A percentile compares a stretch with the other conserved stretches of the same genome.
phyloP scores from a whole-genome alignment of 2,888 invertebrate species.

The Crepidodera aurea region DNA sequence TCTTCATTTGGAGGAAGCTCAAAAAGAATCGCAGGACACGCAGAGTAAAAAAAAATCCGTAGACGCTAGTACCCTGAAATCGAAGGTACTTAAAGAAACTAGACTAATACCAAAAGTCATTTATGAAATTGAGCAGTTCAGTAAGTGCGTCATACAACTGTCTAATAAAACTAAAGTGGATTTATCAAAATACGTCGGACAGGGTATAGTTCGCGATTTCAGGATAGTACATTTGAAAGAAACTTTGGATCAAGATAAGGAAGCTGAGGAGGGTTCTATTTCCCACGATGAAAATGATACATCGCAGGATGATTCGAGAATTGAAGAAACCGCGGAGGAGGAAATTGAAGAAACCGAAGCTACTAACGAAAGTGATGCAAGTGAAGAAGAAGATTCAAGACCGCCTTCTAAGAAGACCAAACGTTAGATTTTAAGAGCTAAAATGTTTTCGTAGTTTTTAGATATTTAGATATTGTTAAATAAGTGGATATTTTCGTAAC shows the following conservation, averaged over 20 bases:
- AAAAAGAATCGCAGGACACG: slow-evolving; percentile 54
- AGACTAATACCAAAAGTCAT: slow-evolving; percentile 72
- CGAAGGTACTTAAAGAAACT: slow-evolving; percentile 68
- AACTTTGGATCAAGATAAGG: slow-evolving; percentile 60
- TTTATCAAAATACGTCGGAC: slow-evolving; percentile 66
- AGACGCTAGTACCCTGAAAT: slow-evolving; percentile 56
- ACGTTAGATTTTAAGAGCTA: slow-evolving; percentile 7
- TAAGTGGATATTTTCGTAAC: too few species aligned
- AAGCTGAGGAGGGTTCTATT: slow-evolving; percentile 5
- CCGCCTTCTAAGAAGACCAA: slow-evolving; percentile 44
- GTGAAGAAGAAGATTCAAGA: slow-evolving; percentile 25
- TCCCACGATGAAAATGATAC: slow-evolving; percentile 16
- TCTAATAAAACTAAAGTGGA: slow-evolving; percentile 68
- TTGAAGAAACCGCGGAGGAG: not conserved
- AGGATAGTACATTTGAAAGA: slow-evolving; percentile 65
- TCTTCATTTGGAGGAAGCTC: slow-evolving; percentile 66
- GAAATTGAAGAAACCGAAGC: not conserved
- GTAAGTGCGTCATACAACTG: slow-evolving; percentile 67
- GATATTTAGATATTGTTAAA: too few species aligned
- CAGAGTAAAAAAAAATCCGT: slow-evolving; percentile 52
- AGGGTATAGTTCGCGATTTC: slow-evolving; percentile 73
- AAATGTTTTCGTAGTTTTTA: too few species aligned
- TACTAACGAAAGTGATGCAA: slow-evolving; percentile 7
- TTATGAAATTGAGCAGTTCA: slow-evolving; percentile 71
- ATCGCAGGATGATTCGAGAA: slow-evolving; percentile 9